Percentiles rank a stretch among this genome's conserved stretches.
These are phyloP conservation scores for Caenorhabditis tropicalis DNA, from an alignment of 1,140 invertebrate genomes.

Conservation along the genomic window DNA sequence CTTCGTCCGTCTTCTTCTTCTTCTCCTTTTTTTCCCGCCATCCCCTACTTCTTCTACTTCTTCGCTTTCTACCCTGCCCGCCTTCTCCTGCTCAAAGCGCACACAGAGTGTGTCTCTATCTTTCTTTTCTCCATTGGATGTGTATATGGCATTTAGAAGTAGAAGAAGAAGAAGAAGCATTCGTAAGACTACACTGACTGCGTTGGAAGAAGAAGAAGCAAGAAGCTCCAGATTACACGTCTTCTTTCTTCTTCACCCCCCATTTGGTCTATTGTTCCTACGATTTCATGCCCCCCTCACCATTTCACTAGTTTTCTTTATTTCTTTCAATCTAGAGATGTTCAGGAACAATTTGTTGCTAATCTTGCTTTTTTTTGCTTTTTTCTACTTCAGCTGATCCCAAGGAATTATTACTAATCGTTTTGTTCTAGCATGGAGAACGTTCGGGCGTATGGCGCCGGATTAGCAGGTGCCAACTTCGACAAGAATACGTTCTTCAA, in stretches of 20 bases:
- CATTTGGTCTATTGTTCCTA: conserved; percentile 4
- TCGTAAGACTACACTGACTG: conserved; percentile 17
- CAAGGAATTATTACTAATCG: background rate
- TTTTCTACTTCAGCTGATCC: background rate
- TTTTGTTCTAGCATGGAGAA: conserved; percentile 48
- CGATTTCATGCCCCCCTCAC: background rate
- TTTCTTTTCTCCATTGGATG: conserved; percentile 38
- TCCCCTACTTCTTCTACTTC: background rate
- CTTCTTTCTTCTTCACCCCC: background rate
- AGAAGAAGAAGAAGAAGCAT: conserved; percentile 38
- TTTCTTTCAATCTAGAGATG: background rate
- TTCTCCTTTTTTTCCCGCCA: background rate
- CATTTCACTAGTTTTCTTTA: background rate
- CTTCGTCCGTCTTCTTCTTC: conserved; percentile 19
- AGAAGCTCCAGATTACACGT: conserved; percentile 26
- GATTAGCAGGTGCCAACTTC: conserved; percentile 55
- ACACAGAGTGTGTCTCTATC: conserved; percentile 30
- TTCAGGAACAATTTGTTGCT: background rate
- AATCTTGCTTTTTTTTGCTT: background rate
- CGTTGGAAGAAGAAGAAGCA: background rate
- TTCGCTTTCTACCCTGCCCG: background rate
- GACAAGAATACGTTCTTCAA: conserved; percentile 55
- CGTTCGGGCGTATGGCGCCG: conserved; percentile 56
- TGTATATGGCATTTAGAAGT: conserved; percentile 42
- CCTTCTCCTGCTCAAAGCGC: background rate